Base-by-base conservation (phyloP, 2,888 invertebrate genomes). In the Lottia scabra region DNA sequence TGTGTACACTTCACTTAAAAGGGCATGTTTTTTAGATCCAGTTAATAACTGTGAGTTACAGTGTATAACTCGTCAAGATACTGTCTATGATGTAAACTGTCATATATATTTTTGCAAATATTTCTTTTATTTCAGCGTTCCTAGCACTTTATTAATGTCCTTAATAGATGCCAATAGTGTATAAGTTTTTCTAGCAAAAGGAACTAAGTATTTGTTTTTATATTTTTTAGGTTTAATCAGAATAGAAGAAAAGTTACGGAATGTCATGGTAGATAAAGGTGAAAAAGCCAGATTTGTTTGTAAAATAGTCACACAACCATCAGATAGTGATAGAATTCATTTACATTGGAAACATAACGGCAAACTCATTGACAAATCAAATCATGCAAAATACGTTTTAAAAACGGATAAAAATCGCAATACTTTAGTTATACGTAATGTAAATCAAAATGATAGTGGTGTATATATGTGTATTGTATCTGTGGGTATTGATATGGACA, bases 341-440 rank as follows among this genome's bases (percentile, higher is more conserved):
- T 74, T 78, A n/a, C 72, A 73, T 19, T 85, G 85, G 85, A 84
- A 84, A 70, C 81, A 82, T 70, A 81, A 83, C 27, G 84, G 83
- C 16, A 76, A 75, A 56, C 65, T 74, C 38, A 75, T 83, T 8
- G 72, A 77, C 56, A 68, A 64, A 44, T 71, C 77, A 63, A 73
- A 75, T 23, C 69, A 78, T 5, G 78, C 79, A 16, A 79, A 80
- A 63, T 81, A 81, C 64, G 70, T 75, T 63, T 72, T 75, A 63
- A 72, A 79, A 43, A 72, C 72, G 26, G 82, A 81, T 63, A 78
- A 79, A 26, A 71, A 74, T 12, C 81, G 80, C 19, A 82, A 83
- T 72, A 80, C 80, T 8, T 77, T 85, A 16, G 72, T 79, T 63
- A 81, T 85, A 65, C 77, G 75, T 43, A 78, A 80, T 56, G 78